Evolutionary conservation across 2,797 vertebrate genomes (phyloP).

Genomic region (Morus bassanus): DNA sequence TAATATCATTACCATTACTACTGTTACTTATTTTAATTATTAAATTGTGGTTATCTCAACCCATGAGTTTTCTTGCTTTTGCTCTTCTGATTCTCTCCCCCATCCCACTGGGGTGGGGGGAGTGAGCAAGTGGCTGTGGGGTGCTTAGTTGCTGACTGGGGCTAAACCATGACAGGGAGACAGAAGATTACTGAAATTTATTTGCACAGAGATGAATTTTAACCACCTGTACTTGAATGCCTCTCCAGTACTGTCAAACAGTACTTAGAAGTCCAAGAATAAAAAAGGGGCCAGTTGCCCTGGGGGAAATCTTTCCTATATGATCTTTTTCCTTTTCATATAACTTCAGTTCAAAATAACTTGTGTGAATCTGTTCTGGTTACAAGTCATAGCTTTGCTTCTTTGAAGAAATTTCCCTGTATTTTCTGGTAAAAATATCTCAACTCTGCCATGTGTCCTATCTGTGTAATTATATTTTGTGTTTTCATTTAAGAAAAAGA

Average conservation of each 20-base stretch:
- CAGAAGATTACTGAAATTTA: not conserved
- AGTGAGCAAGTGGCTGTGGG: too few species aligned
- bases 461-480: not conserved
- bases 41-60: too few species aligned
- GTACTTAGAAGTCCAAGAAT: not conserved
- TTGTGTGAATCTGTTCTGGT: not conserved
- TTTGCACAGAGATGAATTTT: not conserved
- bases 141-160: too few species aligned
- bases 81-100: too few species aligned
- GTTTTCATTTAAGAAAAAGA: not conserved
- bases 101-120: too few species aligned
- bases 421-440: not conserved
- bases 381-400: not conserved
- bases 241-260: not conserved
- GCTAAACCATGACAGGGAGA: not conserved
- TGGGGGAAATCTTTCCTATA: not conserved
- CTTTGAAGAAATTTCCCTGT: not conserved
- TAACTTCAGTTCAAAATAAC: not conserved
- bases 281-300: not conserved
- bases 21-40: too few species aligned
- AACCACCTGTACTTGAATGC: not conserved
- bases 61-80: too few species aligned
- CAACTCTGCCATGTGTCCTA: not conserved
- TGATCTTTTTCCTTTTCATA: not conserved
- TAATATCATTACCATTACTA: too few species aligned